A percentile compares a stretch with the other conserved stretches of the same genome.
phyloP scores from a whole-genome alignment of 2,113 vertebrate genomes.

The Capreolus pygargus region DNA sequence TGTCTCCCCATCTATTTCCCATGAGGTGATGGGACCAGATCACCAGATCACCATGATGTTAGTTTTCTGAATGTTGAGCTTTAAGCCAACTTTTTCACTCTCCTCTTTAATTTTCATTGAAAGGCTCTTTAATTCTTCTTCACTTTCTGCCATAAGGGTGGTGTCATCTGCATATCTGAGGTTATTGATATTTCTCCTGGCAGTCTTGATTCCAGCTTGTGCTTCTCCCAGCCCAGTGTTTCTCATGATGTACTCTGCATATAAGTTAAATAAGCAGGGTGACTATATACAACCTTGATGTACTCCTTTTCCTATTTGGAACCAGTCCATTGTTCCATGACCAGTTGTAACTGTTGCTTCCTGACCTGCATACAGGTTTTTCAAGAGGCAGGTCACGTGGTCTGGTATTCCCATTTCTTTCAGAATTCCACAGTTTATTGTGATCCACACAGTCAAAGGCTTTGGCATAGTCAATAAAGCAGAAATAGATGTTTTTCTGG shows the following conservation, averaged over 20 bases:
- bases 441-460: too few species aligned
- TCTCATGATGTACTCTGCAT: background rate
- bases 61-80: background rate
- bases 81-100: background rate
- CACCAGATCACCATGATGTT: background rate
- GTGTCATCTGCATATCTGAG: background rate
- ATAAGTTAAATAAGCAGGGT: background rate
- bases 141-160: background rate
- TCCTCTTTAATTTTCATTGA: background rate
- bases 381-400: too few species aligned
- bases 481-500: too few species aligned
- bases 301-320: background rate
- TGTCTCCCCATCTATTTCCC: background rate
- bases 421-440: too few species aligned
- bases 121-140: background rate
- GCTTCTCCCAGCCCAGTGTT: rapidly evolving
- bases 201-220: background rate
- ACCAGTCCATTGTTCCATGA: background rate
- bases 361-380: too few species aligned
- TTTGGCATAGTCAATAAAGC: too few species aligned
- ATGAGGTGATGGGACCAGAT: background rate
- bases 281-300: background rate
- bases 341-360: background rate
- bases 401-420: too few species aligned
- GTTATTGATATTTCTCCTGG: background rate